Evolutionary conservation across 2,113 vertebrate genomes (phyloP).

Genomic region (rabbit (Oryctolagus cuniculus)): mOryCun1.1 NC_091449.1:25086501-25087000

Average conservation of each 20-base stretch:
- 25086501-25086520: neutral
- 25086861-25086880: neutral
- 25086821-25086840: fast-evolving
- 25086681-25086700: neutral
- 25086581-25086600: too few relatives aligned
- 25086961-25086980: slow-evolving; percentile 69
- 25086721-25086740: fast-evolving
- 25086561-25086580: neutral
- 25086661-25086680: neutral
- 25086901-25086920: neutral
- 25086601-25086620: fast-evolving
- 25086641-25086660: neutral
- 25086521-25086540: neutral
- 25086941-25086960: slow-evolving; percentile 61
- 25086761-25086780: too few relatives aligned
- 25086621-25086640: fast-evolving
- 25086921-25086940: slow-evolving; percentile 55
- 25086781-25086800: fast-evolving
- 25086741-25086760: neutral
- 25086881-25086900: neutral
- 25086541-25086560: neutral
- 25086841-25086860: neutral
- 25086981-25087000: slow-evolving; percentile 9
- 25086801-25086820: fast-evolving
- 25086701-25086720: neutral